phyloP scores from a whole-genome alignment of 35 echinoderm and acorn worm species.

The Ophioderma brevispina region DNA sequence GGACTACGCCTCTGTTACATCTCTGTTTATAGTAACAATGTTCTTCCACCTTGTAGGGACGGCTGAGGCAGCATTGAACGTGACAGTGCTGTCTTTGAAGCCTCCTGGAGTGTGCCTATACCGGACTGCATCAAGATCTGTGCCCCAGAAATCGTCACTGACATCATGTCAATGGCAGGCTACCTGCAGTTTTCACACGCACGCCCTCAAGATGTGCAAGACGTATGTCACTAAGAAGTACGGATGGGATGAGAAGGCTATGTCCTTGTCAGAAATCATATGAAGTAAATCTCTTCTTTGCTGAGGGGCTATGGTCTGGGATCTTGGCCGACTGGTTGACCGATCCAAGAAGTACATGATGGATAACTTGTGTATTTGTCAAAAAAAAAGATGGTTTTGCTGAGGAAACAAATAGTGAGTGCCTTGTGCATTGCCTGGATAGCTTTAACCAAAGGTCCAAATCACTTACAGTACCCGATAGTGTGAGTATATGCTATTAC shows the following conservation, averaged over 20 bases:
- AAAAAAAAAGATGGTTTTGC: background rate
- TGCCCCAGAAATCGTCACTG: background rate
- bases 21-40: too few relatives aligned
- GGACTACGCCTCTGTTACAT: too few relatives aligned
- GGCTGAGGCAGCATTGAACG: background rate
- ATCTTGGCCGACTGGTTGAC: background rate
- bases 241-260: background rate
- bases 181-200: background rate
- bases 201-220: background rate
- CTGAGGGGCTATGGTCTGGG: background rate
- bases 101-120: background rate
- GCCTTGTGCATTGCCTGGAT: background rate
- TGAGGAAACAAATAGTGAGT: background rate
- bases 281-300: background rate
- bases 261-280: background rate
- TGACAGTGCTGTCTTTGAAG: background rate
- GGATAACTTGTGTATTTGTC: background rate
- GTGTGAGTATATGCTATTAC: too few relatives aligned
- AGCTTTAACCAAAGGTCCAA: background rate
- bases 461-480: too few relatives aligned
- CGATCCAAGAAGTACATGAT: background rate
- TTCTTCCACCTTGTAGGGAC: background rate
- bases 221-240: background rate
- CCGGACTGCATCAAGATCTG: background rate
- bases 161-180: background rate